phyloP scores from a whole-genome alignment of 2,113 vertebrate species.

The Perca flavescens region DNA sequence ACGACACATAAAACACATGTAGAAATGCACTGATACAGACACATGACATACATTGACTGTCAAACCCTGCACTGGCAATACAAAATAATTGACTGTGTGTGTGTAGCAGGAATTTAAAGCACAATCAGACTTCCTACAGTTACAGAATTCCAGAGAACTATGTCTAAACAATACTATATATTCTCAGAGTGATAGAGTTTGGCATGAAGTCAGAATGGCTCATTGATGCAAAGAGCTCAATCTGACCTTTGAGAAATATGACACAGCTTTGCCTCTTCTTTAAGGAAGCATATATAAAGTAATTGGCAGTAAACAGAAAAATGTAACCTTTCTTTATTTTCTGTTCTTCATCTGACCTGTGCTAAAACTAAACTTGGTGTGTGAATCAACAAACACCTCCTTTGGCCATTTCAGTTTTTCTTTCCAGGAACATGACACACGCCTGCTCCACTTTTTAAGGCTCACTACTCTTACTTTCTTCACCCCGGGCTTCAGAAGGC shows the following conservation, averaged over 20 bases:
- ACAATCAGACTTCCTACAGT: conserved; percentile 19
- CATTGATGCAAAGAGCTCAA: conserved; percentile 50
- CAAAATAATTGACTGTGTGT: conserved; percentile 22
- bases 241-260: conserved; percentile 41
- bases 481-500: conserved; percentile 32
- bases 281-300: not conserved
- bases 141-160: not conserved
- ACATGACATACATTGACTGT: conserved; percentile 77
- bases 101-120: conserved; percentile 30
- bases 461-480: conserved; percentile 40
- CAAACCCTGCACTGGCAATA: conserved; percentile 55
- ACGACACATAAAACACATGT: conserved; percentile 79
- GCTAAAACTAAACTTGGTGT: conserved; percentile 23
- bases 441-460: conserved; percentile 47
- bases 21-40: conserved; percentile 82
- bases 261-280: conserved; percentile 36
- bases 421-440: conserved; percentile 58
- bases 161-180: conserved; percentile 6
- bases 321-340: not conserved
- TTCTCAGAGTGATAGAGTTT: conserved; percentile 15
- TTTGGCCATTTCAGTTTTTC: conserved; percentile 62
- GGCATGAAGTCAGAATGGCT: conserved; percentile 43
- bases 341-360: conserved; percentile 23
- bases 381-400: conserved; percentile 55
- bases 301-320: conserved; percentile 17